Evolutionary conservation across 2,888 invertebrate genomes (phyloP).

Genomic region (Sialis lutaria): DNA sequence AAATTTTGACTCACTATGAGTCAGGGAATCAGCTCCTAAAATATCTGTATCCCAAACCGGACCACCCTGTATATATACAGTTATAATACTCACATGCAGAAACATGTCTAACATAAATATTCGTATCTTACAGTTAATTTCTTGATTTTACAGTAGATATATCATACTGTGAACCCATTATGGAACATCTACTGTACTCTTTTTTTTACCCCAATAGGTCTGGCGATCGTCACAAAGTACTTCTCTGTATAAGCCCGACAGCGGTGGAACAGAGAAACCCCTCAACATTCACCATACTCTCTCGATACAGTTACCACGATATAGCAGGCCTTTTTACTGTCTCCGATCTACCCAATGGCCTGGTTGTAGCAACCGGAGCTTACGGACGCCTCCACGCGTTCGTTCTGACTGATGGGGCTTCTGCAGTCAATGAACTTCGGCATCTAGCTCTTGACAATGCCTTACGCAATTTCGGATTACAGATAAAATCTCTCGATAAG

Average conservation of each 20-base stretch:
- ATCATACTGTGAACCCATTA: too few species aligned
- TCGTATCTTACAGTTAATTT: too few species aligned
- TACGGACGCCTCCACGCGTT: constrained; percentile 86
- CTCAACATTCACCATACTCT: constrained; percentile 61
- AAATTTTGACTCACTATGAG: too few species aligned
- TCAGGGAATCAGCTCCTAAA: too few species aligned
- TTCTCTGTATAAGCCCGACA: constrained; percentile 77
- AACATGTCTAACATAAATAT: too few species aligned
- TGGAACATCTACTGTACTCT: too few species aligned
- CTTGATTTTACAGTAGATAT: too few species aligned
- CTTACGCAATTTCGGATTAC: constrained; percentile 59
- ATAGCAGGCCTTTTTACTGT: constrained; percentile 67
- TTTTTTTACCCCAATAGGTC: too few species aligned
- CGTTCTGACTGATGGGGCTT: constrained; percentile 52
- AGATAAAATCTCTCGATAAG: constrained; percentile 67
- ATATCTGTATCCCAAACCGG: too few species aligned
- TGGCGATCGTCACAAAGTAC: too few species aligned
- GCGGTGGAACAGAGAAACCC: constrained; percentile 86
- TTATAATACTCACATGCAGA: too few species aligned
- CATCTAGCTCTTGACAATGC: constrained; percentile 74
- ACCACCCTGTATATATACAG: too few species aligned
- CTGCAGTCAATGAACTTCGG: constrained; percentile 52
- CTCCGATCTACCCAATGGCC: constrained; percentile 80
- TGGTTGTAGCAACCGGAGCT: constrained; percentile 80
- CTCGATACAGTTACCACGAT: constrained; percentile 73